phyloP scores from a whole-genome alignment of 2,888 invertebrate genomes.

The Troglohyphantes excavatus region DNA sequence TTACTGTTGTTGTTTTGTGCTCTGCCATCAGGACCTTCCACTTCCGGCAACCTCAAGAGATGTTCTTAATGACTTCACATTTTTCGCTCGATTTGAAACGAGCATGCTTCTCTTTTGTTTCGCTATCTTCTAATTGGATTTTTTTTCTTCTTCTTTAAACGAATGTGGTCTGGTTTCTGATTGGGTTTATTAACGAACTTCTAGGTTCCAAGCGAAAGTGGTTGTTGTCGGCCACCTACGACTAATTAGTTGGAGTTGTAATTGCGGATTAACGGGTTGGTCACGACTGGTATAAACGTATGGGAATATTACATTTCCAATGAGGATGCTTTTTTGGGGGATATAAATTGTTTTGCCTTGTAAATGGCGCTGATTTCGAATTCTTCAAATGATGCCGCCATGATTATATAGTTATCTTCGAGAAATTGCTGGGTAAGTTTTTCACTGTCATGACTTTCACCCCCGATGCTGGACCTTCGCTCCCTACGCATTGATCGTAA shows the following conservation, averaged over 20 bases:
- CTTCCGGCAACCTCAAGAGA: constrained; percentile 47
- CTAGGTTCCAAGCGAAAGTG: constrained; percentile 8
- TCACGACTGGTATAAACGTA: not conserved
- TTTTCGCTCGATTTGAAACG: constrained; percentile 40
- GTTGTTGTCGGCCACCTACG: not conserved
- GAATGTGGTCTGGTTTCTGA: constrained; percentile 49
- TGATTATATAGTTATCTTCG: not conserved
- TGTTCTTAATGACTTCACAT: constrained; percentile 51
- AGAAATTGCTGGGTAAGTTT: not conserved
- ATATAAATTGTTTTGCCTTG: not conserved
- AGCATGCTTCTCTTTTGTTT: constrained; percentile 55
- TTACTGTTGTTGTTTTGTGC: constrained; percentile 21
- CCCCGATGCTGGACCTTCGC: not conserved
- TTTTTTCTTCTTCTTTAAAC: not conserved
- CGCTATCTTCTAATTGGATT: constrained; percentile 48
- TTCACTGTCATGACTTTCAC: constrained; percentile 7
- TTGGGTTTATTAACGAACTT: constrained; percentile 47
- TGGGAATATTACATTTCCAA: not conserved
- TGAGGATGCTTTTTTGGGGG: not conserved
- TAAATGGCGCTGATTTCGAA: not conserved
- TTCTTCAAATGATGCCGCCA: not conserved
- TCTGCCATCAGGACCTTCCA: not conserved
- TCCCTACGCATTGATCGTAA: not conserved
- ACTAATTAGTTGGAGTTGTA: constrained; percentile 9
- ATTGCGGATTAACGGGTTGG: not conserved